phyloP scores from a whole-genome alignment of 1,140 invertebrate genomes.

The Theocolax elegans region DNA sequence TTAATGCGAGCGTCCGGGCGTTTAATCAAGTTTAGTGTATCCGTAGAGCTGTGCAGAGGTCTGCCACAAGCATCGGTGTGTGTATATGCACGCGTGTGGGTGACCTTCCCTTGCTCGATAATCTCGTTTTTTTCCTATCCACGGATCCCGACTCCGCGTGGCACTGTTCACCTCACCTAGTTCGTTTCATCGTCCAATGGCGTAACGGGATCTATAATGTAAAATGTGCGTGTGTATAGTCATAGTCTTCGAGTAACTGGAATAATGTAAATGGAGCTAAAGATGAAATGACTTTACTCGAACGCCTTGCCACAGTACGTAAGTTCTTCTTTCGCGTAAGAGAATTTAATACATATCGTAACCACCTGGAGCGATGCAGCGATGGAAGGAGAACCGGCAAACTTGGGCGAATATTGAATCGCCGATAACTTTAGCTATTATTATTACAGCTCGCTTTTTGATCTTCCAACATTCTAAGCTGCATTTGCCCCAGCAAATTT shows the following conservation, averaged over 20 bases:
- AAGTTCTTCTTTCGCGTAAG: constrained; percentile 28
- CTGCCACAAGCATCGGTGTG: not conserved
- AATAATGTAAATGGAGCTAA: constrained; percentile 35
- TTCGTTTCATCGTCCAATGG: constrained; percentile 29
- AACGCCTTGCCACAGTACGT: not conserved
- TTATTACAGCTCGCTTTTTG: constrained; percentile 29
- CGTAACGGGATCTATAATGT: constrained; percentile 34
- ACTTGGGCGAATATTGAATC: constrained; percentile 33
- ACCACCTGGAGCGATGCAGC: constrained; percentile 24
- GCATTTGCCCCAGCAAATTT: not conserved
- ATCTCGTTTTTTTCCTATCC: constrained; percentile 8
- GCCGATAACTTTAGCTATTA: constrained; percentile 32
- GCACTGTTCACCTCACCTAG: constrained; percentile 7
- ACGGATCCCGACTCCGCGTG: too few species aligned
- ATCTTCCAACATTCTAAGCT: not conserved
- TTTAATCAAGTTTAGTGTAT: constrained; percentile 47
- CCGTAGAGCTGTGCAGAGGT: not conserved
- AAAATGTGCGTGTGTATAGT: not conserved
- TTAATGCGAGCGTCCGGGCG: constrained; percentile 1
- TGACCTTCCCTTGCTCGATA: constrained; percentile 8
- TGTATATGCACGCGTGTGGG: not conserved
- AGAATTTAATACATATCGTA: constrained; percentile 40
- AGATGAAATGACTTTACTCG: constrained; percentile 23
- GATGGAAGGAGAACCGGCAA: not conserved
- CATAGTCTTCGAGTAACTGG: not conserved